Evolutionary conservation across 1,140 invertebrate species (phyloP).

Genomic region (Muscidifurax raptorellus): DNA sequence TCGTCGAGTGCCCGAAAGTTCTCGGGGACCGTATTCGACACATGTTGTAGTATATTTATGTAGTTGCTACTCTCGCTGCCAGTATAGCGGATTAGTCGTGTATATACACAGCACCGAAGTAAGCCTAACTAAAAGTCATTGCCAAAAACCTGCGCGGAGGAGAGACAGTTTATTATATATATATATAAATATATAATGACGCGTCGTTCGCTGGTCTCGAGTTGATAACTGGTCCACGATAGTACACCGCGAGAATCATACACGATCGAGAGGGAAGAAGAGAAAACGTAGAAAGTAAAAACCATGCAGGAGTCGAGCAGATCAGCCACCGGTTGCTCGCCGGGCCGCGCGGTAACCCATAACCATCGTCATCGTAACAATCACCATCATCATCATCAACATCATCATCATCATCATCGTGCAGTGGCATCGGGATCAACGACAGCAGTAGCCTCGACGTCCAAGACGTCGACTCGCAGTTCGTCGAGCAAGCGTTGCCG

Average conservation of each 20-base stretch:
- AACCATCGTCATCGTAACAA: not conserved
- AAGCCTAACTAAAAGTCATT: constrained; percentile 5
- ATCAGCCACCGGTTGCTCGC: constrained; percentile 3
- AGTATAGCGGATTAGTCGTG: not conserved
- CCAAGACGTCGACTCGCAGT: not conserved
- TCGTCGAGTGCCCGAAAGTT: constrained; percentile 31
- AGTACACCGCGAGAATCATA: too few species aligned
- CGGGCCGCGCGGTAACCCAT: not conserved
- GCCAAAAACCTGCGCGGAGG: not conserved
- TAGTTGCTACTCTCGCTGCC: constrained; percentile 5
- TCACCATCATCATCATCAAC: too few species aligned
- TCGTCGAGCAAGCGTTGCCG: not conserved
- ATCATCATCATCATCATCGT: too few species aligned
- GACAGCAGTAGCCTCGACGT: not conserved
- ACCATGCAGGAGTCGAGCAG: constrained; percentile 28
- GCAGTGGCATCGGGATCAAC: too few species aligned
- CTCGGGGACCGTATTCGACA: too few species aligned
- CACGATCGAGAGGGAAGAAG: not conserved
- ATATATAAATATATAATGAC: too few species aligned
- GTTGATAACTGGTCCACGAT: too few species aligned
- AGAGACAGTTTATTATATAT: too few species aligned
- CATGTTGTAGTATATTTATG: too few species aligned
- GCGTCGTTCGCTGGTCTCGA: too few species aligned
- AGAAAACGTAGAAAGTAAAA: too few species aligned
- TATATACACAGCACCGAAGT: not conserved